Evolutionary conservation across 2,113 vertebrate species (phyloP), one percentile per base, ranked within the genome.

Genomic region (Cyrtonyx montezumae): DNA sequence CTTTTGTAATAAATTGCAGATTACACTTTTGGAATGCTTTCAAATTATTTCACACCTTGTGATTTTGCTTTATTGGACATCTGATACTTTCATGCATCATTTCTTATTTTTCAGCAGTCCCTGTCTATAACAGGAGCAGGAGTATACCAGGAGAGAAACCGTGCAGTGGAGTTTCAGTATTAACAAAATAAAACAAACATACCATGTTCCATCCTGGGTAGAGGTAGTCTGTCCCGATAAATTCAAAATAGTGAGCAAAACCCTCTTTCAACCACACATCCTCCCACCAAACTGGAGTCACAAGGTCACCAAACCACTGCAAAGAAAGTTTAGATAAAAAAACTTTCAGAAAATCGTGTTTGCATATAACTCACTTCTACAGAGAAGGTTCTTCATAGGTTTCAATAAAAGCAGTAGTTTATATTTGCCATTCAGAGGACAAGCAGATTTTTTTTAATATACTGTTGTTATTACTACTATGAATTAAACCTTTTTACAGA

Each of bases 171-270:
- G 20, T 37, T 43, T 90, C 11, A 69, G 81, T 79, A 48, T 25
- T 23, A 82, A 77, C 11, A 46, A 79, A 88, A 59, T 16, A 84
- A 82, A 90, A 65, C 10, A 9, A 11, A 87, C 98, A 98, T 97
- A 99, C 99, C 99, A 99, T 99, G 96, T 99, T 98, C 99, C 99
- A 99, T 69, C 99, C 99, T 26, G 99, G 99, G 86, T 99, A 99
- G 94, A 99, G 99, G 97, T 99, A 99, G 97, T 99, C 99, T 8
- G 99, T 99, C 21, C 99, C 99, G 34, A 99, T 97, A 93, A 99
- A 99, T 96, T 99, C 99, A 75, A 99, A 99, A 97, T 98, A 99
- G 94, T 99, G 99, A 96, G 99, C 99, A 79, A 99, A 99, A 10
- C 99, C 99, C 97, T 99, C 99, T 83, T 99, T 99, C 45, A 99